These are phyloP conservation scores for Spongia lamella DNA, from an alignment of 37 sponge, comb jelly and placozoan species.

Conservation along the genomic window DNA sequence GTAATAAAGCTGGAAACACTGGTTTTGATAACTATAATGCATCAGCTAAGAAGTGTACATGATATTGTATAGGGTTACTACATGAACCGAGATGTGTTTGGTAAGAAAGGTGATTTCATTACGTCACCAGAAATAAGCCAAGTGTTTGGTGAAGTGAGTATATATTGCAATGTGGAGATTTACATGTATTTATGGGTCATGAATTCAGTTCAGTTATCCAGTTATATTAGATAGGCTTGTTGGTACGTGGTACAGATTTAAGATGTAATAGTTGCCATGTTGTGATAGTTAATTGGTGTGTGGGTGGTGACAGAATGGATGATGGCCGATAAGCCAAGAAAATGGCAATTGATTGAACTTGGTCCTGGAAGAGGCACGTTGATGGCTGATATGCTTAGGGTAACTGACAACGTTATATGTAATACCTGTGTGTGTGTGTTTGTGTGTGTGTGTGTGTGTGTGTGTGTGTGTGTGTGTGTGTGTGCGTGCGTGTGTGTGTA, in stretches of 20 bases:
- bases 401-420: slow-evolving; percentile 7
- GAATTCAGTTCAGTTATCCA: neutral
- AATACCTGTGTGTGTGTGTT: neutral
- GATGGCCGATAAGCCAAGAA: slow-evolving; percentile 20
- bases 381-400: slow-evolving; percentile 81
- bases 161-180: neutral
- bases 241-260: too few species aligned
- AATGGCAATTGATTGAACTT: slow-evolving; percentile 84
- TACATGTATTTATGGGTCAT: neutral
- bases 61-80: slow-evolving; percentile 79
- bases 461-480: too few species aligned
- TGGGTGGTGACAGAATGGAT: slow-evolving; percentile 94
- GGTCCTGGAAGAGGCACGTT: slow-evolving; percentile 98
- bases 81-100: slow-evolving; percentile 85
- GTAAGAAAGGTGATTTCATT: slow-evolving; percentile 91
- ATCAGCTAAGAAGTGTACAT: neutral
- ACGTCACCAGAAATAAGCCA: slow-evolving; percentile 97
- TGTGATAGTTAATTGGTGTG: slow-evolving; percentile 81
- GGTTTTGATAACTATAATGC: neutral
- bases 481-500: too few species aligned
- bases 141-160: slow-evolving; percentile 91
- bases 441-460: neutral
- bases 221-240: too few species aligned
- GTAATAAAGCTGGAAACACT: neutral
- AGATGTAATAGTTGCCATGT: neutral